Percentiles rank a stretch among this genome's conserved stretches.
Conservation (phyloP, 35 echinoderm and acorn worm genomes). For the Ophiothrix spiculata region DNA sequence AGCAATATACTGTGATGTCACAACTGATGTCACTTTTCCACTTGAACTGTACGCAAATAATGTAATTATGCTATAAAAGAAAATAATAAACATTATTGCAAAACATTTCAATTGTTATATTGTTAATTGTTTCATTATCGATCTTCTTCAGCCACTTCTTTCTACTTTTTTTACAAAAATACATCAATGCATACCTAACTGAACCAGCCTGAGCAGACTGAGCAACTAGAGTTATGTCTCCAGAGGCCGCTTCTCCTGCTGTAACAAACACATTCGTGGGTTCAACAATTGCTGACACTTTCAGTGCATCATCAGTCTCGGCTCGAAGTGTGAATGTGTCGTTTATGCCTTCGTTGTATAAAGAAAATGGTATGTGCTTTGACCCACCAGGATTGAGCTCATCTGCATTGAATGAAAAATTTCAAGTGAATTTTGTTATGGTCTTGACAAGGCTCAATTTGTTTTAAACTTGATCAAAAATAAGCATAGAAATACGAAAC, state of each 20-base stretch:
- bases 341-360: neutral
- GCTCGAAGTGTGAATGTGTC: neutral
- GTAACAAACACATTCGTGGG: neutral
- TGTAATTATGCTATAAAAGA: neutral
- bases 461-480: no score
- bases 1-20: neutral
- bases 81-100: no score
- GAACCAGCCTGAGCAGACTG: neutral
- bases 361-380: neutral
- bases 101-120: no score
- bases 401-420: no score
- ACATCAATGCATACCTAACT: neutral
- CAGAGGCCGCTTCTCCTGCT: neutral
- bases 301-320: neutral
- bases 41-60: neutral
- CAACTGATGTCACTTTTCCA: neutral
- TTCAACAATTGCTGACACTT: neutral
- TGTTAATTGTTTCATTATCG: no score
- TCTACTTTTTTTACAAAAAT: no score
- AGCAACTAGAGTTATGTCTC: neutral
- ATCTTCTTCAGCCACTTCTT: no score
- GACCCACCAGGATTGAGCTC: neutral
- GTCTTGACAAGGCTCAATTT: no score
- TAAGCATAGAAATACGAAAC: no score
- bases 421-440: no score